Evolutionary conservation across 2,113 vertebrate species (phyloP).

Genomic region (Clarias batrachus): DNA sequence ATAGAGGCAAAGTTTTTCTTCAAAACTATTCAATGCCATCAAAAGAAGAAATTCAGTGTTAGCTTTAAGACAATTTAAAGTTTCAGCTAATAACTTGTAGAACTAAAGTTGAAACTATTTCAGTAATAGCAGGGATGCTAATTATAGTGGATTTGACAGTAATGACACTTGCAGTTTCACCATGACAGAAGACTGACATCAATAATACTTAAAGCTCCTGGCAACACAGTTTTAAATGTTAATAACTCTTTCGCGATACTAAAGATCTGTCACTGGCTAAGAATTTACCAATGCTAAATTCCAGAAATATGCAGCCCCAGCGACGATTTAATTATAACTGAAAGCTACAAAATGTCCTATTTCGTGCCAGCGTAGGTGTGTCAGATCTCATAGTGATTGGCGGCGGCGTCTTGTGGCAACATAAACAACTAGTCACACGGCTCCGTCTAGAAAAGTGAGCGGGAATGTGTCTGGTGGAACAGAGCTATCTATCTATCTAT

Average conservation of each 20-base stretch:
- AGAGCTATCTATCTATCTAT: neutral
- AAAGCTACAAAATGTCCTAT: neutral
- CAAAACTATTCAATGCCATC: neutral
- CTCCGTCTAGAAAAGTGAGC: neutral
- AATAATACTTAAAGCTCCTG: constrained; percentile 6
- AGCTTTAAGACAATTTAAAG: neutral
- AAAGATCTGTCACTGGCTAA: constrained; percentile 10
- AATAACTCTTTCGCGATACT: constrained; percentile 17
- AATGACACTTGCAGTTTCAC: constrained; percentile 14
- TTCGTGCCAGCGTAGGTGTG: neutral
- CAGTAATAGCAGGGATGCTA: neutral
- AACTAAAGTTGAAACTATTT: constrained; percentile 1
- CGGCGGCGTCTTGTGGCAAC: neutral
- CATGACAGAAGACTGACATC: constrained; percentile 10
- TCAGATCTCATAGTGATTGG: neutral
- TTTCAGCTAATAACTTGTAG: neutral
- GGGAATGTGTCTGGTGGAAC: neutral
- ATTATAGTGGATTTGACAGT: constrained; percentile 19
- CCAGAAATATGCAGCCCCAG: neutral
- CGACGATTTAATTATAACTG: neutral
- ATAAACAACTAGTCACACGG: neutral
- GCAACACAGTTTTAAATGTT: neutral
- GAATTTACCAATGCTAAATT: neutral
- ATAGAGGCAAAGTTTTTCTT: neutral
- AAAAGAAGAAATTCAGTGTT: neutral